A percentile compares a stretch with the other conserved stretches of the same genome.
These are phyloP conservation scores for Rana temporaria DNA, from an alignment of 2,113 vertebrate species.

Conservation along the genomic window DNA sequence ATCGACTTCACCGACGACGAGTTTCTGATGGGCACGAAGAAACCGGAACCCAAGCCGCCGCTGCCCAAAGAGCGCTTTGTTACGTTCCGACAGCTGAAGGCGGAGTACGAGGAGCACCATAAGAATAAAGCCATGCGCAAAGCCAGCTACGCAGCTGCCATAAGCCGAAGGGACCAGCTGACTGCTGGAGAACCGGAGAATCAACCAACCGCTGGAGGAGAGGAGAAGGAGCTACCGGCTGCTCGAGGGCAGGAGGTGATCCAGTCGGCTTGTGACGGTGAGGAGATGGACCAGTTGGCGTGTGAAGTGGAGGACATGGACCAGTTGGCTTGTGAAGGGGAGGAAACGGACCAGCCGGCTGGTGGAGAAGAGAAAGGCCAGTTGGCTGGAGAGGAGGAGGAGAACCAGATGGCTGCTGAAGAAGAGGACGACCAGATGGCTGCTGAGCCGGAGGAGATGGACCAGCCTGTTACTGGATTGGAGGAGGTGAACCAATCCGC, in stretches of 20 bases:
- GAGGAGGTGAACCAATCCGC: not conserved
- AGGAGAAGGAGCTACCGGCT: not conserved
- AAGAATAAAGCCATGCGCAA: too few species aligned
- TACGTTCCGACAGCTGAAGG: too few species aligned
- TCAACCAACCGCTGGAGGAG: not conserved
- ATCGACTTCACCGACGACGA: too few species aligned
- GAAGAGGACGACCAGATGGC: not conserved
- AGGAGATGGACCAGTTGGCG: not conserved
- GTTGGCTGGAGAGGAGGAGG: not conserved
- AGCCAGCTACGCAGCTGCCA: not conserved
- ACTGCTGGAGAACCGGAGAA: not conserved
- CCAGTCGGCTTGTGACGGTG: too few species aligned
- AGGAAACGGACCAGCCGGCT: not conserved
- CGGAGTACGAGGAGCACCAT: too few species aligned
- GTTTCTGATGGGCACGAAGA: too few species aligned
- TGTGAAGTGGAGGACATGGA: not conserved
- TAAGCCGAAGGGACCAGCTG: not conserved
- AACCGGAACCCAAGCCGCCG: too few species aligned
- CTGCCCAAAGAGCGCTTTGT: too few species aligned
- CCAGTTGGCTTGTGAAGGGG: not conserved
- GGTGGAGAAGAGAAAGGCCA: not conserved
- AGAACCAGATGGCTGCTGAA: not conserved
- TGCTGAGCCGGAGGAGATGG: not conserved
- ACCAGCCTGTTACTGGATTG: not conserved
- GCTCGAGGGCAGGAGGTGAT: too few species aligned